These are phyloP conservation scores for Sebastes iracundus DNA, from an alignment of 2,797 vertebrate species.

Conservation along the genomic window DNA sequence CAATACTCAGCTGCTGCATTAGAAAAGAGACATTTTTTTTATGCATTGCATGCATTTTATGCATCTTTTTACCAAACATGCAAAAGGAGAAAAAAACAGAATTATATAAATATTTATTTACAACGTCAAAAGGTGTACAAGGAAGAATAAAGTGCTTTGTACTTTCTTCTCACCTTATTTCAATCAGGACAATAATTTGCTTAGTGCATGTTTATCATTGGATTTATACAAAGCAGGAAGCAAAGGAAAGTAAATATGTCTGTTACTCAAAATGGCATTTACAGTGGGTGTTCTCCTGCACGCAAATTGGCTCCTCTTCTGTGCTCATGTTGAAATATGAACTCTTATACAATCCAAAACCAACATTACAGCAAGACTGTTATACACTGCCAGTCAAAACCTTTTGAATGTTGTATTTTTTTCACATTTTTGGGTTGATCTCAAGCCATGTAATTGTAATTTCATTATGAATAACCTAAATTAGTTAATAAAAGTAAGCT, in stretches of 20 bases:
- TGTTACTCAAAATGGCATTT: slow-evolving; percentile 20
- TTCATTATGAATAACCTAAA: not conserved
- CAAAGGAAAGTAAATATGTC: slow-evolving; percentile 18
- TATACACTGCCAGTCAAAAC: slow-evolving; percentile 21
- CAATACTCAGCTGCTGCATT: not conserved
- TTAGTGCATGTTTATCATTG: slow-evolving; percentile 18
- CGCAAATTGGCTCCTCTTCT: not conserved
- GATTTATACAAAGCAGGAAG: slow-evolving; percentile 55
- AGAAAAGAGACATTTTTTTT: not conserved
- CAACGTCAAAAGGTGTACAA: slow-evolving; percentile 67
- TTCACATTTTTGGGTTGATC: not conserved
- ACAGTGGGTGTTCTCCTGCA: not conserved
- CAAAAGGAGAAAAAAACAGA: slow-evolving; percentile 25
- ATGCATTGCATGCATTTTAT: not conserved
- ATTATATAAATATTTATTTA: slow-evolving; percentile 77
- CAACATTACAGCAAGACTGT: not conserved
- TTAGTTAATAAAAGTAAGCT: not conserved
- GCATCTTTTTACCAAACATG: not conserved
- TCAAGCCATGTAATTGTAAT: not conserved
- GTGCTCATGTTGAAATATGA: not conserved
- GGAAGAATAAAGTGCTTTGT: slow-evolving; percentile 76
- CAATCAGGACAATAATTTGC: slow-evolving; percentile 21
- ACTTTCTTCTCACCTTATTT: slow-evolving; percentile 20
- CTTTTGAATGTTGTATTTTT: not conserved
- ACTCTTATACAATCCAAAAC: not conserved